These are phyloP conservation scores for Drosophila rubida DNA, from an alignment of 2,888 invertebrate genomes.

Conservation along the genomic window DNA sequence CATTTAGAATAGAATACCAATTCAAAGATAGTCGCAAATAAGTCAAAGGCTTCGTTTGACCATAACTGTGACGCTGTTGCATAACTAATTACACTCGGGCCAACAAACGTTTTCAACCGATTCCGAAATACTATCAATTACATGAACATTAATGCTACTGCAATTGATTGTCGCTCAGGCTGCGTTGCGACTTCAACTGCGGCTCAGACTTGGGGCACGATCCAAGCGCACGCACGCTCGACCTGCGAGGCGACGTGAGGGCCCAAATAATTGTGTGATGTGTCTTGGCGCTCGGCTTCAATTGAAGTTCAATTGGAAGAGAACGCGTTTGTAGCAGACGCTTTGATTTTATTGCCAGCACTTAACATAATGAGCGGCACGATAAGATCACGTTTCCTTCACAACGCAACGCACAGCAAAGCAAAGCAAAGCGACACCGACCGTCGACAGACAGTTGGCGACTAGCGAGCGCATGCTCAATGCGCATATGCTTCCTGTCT, in stretches of 20 bases:
- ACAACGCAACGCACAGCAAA: too few species aligned
- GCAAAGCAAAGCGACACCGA: conserved; percentile 33
- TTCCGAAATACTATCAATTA: conserved; percentile 49
- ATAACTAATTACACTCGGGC: conserved; percentile 36
- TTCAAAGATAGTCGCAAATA: too few species aligned
- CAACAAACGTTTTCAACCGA: conserved; percentile 7
- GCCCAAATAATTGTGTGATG: conserved; percentile 1
- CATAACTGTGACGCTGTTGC: conserved; percentile 9
- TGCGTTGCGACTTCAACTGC: not conserved
- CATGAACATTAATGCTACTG: conserved; percentile 45
- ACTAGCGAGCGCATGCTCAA: conserved; percentile 61
- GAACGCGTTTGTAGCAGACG: conserved; percentile 30
- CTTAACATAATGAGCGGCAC: conserved; percentile 76
- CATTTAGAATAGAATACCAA: too few species aligned
- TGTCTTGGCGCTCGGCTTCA: conserved; percentile 64
- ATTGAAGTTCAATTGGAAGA: conserved; percentile 73
- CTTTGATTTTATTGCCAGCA: conserved; percentile 78
- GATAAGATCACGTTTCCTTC: conserved; percentile 77
- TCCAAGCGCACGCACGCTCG: conserved; percentile 40
- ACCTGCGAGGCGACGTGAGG: conserved; percentile 55
- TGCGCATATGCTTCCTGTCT: conserved; percentile 74
- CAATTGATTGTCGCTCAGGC: conserved; percentile 15
- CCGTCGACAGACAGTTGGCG: conserved; percentile 51
- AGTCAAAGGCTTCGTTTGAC: not conserved
- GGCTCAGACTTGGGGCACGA: conserved; percentile 53